These are phyloP conservation scores for Rhinoptilus africanus DNA, from an alignment of 2,113 vertebrate genomes.

Conservation along the genomic window DNA sequence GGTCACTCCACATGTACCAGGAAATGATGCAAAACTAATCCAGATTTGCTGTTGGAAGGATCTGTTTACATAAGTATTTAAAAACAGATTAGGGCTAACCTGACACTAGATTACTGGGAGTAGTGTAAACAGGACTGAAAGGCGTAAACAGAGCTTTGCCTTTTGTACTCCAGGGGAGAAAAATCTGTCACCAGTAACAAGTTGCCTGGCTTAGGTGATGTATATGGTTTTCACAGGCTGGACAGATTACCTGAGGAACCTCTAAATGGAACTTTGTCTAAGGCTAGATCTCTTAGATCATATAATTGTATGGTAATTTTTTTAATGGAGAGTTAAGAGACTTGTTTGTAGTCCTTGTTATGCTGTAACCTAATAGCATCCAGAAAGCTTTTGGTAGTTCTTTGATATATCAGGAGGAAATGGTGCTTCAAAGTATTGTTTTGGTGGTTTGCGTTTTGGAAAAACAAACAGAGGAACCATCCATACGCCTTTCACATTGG, in stretches of 20 bases:
- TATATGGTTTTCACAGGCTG: neutral
- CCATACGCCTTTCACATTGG: neutral
- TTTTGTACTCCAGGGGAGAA: conserved; percentile 35
- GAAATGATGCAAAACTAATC: conserved; percentile 89
- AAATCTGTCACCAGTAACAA: conserved; percentile 8
- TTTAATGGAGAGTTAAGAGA: neutral
- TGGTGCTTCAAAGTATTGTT: neutral
- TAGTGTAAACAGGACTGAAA: conserved; percentile 69
- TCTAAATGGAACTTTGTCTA: conserved; percentile 22
- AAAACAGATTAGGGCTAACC: conserved; percentile 85
- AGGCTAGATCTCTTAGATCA: neutral
- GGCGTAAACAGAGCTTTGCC: conserved; percentile 62
- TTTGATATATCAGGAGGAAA: neutral
- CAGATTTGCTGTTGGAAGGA: conserved; percentile 80
- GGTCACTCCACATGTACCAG: conserved; percentile 76
- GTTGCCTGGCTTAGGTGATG: conserved; percentile 33
- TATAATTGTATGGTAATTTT: conserved; percentile 39
- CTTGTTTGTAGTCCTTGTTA: conserved; percentile 35
- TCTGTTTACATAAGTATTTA: conserved; percentile 90
- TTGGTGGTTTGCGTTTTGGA: neutral
- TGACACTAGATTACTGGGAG: conserved; percentile 78
- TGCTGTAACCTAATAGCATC: neutral
- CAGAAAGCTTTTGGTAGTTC: neutral
- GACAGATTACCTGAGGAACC: neutral
- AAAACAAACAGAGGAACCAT: neutral